These are phyloP conservation scores for Scaptomyza graminum DNA, from an alignment of 1,140 invertebrate genomes.

Conservation along the genomic window DNA sequence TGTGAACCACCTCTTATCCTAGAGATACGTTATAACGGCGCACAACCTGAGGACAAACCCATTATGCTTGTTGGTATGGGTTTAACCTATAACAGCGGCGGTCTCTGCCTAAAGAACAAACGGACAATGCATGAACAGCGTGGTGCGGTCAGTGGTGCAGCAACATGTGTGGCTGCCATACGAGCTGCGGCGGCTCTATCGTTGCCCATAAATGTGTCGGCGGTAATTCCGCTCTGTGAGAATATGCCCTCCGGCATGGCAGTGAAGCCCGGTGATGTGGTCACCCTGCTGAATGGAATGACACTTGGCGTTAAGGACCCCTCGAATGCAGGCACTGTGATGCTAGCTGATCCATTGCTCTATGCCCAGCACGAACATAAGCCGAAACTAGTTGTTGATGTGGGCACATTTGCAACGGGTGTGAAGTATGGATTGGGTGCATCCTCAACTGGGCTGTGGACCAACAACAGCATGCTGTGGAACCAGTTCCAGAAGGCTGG, in stretches of 20 bases:
- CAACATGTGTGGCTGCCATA: conserved; percentile 55
- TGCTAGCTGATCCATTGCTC: conserved; percentile 94
- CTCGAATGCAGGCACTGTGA: conserved; percentile 93
- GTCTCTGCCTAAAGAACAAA: conserved; percentile 91
- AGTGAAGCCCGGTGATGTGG: conserved; percentile 94
- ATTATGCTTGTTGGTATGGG: conserved; percentile 68
- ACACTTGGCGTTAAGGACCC: conserved; percentile 92
- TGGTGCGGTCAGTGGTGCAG: conserved; percentile 89
- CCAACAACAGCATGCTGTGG: conserved; percentile 87
- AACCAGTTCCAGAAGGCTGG: conserved; percentile 87
- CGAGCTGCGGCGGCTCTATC: conserved; percentile 68
- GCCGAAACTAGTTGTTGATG: conserved; percentile 88
- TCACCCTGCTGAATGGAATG: conserved; percentile 93
- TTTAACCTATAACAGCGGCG: conserved; percentile 86
- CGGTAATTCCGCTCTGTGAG: conserved; percentile 91
- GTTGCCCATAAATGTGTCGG: conserved; percentile 90
- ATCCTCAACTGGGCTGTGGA: conserved; percentile 91
- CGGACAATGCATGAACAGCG: conserved; percentile 92
- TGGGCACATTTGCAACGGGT: conserved; percentile 87
- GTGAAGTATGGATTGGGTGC: conserved; percentile 86
- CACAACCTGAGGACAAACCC: conserved; percentile 58
- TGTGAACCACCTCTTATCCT: conserved; percentile 85
- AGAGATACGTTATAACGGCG: conserved; percentile 67
- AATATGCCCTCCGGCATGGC: conserved; percentile 93
- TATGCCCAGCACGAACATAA: conserved; percentile 87